phyloP scores from a whole-genome alignment of 1,140 invertebrate species.

The Drosophila guanche region DNA sequence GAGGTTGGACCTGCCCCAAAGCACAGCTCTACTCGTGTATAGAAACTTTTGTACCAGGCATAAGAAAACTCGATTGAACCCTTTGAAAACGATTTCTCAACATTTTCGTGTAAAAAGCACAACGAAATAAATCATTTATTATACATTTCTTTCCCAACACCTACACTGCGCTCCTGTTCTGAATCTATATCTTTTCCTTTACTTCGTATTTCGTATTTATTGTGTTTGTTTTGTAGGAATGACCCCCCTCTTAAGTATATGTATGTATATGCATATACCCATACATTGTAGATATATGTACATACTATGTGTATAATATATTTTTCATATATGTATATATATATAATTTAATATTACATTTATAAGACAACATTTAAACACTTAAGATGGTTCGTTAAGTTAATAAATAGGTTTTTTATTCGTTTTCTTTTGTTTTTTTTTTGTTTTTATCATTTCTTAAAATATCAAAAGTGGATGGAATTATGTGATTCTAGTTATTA shows the following conservation, averaged over 20 bases:
- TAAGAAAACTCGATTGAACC: constrained; percentile 26
- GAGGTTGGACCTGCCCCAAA: constrained; percentile 4
- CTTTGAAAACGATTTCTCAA: constrained; percentile 13
- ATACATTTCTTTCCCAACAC: constrained; percentile 15
- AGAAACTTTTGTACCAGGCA: constrained; percentile 33
- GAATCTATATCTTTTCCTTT: not conserved
- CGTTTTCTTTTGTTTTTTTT: constrained; percentile 20
- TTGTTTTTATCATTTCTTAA: constrained; percentile 61
- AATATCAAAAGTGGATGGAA: constrained; percentile 82
- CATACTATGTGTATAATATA: constrained; percentile 7
- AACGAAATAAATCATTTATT: constrained; percentile 27
- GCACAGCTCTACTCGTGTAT: constrained; percentile 9
- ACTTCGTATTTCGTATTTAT: constrained; percentile 15
- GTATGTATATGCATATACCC: constrained; percentile 13
- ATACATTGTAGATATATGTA: not conserved
- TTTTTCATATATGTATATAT: constrained; percentile 33
- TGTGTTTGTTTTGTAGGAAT: constrained; percentile 37
- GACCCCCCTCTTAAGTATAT: constrained; percentile 31
- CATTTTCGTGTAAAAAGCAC: constrained; percentile 51
- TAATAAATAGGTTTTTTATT: constrained; percentile 59
- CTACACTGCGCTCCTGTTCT: not conserved
- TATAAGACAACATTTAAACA: constrained; percentile 71
- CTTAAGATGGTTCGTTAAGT: constrained; percentile 55
- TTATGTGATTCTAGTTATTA: constrained; percentile 82
- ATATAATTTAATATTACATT: constrained; percentile 36